Evolutionary conservation across 2,888 invertebrate genomes (phyloP), one percentile per base, ranked within the genome.

Genomic region (Brenthis daphne): DNA sequence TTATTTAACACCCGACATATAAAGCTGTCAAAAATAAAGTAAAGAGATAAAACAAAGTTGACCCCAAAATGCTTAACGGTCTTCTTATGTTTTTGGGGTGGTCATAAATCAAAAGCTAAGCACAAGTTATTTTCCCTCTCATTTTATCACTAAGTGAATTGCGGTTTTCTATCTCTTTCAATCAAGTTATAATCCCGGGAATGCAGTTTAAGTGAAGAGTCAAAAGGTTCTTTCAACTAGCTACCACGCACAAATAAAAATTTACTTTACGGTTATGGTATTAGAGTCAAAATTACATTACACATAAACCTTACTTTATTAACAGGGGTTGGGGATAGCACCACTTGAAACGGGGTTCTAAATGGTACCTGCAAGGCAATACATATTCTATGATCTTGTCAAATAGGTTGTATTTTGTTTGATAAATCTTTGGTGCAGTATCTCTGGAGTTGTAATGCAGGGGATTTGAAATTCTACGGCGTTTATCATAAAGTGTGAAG

Each of bases 151-250:
- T 29, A 50, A 6, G 1, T 11, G 50, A 54, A 50, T 16, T 43
- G 29, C 29, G 16, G 24, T 8, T 14, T 48, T 51, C 51, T 37
- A 48, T 74, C 74, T 63, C 69, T 64, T 58, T 74, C 64, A 14
- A 64, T 37, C 68, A 33, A 8, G 55, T 53, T 64, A 50, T 60
- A 57, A 64, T 61, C 68, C 72, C 66, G 56, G 63, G 65, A 61
- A 66, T 68, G 72, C 70, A 69, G 68, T 73, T 70, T 70, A 63
- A 65, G 53, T 50, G 51, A 58, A 57, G 14, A 14, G 57, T 53
- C 29, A 47, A 55, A 73, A 63, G 3, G 64, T 54, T 53, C 6
- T 64, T 69, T 64, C 43, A 11, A 12, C 11, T 48, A 37, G 1
- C 3, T 1, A n/a, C 20, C 4, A 20, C 11, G n/a, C 11, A 16